Conservation (phyloP, 2,888 invertebrate species). For the Hesperia comma region DNA sequence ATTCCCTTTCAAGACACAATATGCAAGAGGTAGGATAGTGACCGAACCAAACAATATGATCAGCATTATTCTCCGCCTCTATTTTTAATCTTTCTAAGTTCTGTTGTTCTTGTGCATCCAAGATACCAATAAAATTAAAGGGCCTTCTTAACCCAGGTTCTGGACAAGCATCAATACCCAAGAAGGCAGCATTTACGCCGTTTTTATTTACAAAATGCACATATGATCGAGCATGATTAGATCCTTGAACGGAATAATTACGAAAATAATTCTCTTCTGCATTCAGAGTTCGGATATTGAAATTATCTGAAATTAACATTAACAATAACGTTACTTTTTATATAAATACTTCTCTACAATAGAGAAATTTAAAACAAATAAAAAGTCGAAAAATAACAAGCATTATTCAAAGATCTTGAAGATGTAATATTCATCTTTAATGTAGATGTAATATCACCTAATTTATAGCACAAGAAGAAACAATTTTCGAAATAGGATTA, state of each 20-base stretch:
- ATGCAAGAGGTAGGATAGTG: constrained; percentile 97
- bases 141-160: constrained; percentile 94
- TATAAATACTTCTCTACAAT: neutral
- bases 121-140: constrained; percentile 94
- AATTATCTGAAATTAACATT: constrained; percentile 88
- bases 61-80: constrained; percentile 76
- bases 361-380: neutral
- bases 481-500: no score
- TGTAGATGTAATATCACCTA: no score
- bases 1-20: constrained; percentile 81
- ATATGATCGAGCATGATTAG: constrained; percentile 88
- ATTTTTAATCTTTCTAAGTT: constrained; percentile 82
- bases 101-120: constrained; percentile 84
- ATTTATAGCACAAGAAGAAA: no score
- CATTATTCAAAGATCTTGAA: no score
- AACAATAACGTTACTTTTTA: constrained; percentile 16
- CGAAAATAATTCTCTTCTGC: constrained; percentile 90
- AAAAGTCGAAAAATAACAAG: neutral
- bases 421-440: no score
- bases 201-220: constrained; percentile 83
- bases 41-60: constrained; percentile 87
- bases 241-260: constrained; percentile 92
- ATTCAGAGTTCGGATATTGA: constrained; percentile 89
- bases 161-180: constrained; percentile 94
- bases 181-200: constrained; percentile 88